Conservation (phyloP, 2,797 vertebrate genomes). For the Rallus crepitans region DNA sequence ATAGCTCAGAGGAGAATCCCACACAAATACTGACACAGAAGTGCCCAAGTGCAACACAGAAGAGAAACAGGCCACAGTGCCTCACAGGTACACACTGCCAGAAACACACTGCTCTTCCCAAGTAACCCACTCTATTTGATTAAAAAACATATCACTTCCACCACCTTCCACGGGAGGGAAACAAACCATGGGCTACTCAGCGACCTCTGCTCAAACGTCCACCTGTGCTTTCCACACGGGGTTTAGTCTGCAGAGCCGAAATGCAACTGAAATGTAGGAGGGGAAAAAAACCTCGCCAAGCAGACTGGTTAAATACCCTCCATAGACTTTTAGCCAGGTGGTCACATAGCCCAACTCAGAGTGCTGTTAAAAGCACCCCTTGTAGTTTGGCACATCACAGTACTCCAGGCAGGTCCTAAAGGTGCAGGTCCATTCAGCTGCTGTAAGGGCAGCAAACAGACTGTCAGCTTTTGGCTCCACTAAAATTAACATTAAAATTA, state of each 20-base stretch:
- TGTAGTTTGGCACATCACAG: neutral
- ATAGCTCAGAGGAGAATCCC: neutral
- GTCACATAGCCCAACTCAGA: neutral
- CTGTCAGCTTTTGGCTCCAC: neutral
- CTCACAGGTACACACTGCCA: neutral
- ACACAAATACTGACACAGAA: neutral
- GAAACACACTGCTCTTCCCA: neutral
- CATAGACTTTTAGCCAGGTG: neutral
- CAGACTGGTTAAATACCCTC: neutral
- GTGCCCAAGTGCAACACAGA: neutral
- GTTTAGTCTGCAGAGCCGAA: neutral
- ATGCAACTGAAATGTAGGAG: neutral
- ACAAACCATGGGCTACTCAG: neutral
- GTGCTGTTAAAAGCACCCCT: neutral
- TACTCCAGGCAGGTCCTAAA: rapidly evolving
- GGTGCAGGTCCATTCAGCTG: neutral
- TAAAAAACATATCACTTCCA: neutral
- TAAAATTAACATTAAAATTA: neutral
- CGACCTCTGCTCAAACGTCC: neutral
- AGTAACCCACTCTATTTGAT: neutral
- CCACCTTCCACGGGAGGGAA: neutral
- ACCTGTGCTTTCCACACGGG: neutral
- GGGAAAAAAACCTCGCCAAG: neutral
- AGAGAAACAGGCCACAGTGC: neutral
- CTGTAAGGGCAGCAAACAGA: neutral